Evolutionary conservation across 2,888 invertebrate genomes (phyloP).

Genomic region (Synergus japonicus): DNA sequence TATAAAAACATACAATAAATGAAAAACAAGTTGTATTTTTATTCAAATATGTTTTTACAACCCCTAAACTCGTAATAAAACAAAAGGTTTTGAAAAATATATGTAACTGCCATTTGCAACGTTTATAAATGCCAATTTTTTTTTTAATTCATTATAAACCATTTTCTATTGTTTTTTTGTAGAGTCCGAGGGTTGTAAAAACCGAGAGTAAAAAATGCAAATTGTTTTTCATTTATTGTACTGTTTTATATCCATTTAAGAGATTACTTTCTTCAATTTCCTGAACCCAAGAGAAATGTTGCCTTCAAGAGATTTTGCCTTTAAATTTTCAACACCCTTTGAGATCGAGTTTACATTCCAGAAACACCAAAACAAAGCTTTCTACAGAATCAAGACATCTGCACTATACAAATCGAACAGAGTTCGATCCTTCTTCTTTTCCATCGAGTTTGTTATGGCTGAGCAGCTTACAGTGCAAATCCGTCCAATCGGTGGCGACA

Average conservation of each 20-base stretch:
- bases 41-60: too few species aligned
- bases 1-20: too few species aligned
- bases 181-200: too few species aligned
- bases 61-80: too few species aligned
- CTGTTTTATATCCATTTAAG: too few species aligned
- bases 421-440: background rate
- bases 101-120: background rate
- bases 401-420: background rate
- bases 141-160: too few species aligned
- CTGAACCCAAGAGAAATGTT: background rate
- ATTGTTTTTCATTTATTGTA: too few species aligned
- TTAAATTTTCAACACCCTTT: background rate
- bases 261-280: background rate
- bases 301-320: background rate
- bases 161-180: too few species aligned
- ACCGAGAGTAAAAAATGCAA: too few species aligned
- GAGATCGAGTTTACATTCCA: background rate
- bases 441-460: background rate
- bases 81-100: too few species aligned
- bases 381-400: background rate
- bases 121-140: too few species aligned
- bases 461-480: background rate
- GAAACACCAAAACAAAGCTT: background rate
- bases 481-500: background rate
- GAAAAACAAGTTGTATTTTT: too few species aligned